Evolutionary conservation across 2,888 invertebrate species (phyloP).

Genomic region (Heliconius hortense): DNA sequence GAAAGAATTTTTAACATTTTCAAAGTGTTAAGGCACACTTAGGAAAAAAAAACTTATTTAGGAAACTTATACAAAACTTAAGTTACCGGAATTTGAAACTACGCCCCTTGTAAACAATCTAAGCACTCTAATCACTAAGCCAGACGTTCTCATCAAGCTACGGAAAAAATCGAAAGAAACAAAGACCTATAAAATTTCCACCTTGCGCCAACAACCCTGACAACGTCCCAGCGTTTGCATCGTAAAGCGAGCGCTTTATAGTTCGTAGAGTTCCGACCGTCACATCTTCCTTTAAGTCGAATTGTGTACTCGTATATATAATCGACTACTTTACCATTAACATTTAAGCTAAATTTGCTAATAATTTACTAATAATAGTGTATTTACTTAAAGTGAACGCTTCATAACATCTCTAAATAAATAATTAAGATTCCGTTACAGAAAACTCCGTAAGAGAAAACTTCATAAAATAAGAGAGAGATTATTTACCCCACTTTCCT

Average conservation of each 20-base stretch:
- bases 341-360: neutral
- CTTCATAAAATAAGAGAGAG: too few species aligned
- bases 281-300: conserved; percentile 41
- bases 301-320: conserved; percentile 28
- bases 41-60: too few species aligned
- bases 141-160: too few species aligned
- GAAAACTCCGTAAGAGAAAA: too few species aligned
- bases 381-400: neutral
- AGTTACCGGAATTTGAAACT: too few species aligned
- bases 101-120: too few species aligned
- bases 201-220: conserved; percentile 35
- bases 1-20: too few species aligned
- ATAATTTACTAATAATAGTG: neutral
- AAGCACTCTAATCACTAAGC: too few species aligned
- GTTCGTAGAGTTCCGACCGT: conserved; percentile 40
- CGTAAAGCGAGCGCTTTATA: conserved; percentile 49
- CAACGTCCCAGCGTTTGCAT: conserved; percentile 40
- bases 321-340: conserved; percentile 9
- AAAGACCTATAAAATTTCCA: neutral
- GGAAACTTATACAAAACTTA: too few species aligned
- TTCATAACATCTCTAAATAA: neutral
- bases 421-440: too few species aligned
- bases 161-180: neutral
- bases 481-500: too few species aligned
- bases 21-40: too few species aligned